Evolutionary conservation across 2,113 vertebrate genomes (phyloP).

Genomic region (Pholis gunnellus): DNA sequence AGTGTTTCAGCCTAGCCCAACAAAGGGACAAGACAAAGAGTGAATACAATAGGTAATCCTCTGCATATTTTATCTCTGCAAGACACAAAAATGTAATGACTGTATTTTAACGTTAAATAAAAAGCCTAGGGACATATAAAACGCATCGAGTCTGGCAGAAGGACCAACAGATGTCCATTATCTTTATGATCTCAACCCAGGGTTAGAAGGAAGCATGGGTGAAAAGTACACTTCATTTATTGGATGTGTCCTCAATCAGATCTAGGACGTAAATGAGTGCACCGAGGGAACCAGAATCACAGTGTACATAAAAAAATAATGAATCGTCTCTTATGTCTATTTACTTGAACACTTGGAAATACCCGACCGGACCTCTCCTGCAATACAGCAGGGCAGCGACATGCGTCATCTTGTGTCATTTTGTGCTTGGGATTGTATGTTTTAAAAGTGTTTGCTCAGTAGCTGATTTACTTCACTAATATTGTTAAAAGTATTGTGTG

Average conservation of each 20-base stretch:
- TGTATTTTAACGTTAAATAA: background rate
- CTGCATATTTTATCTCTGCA: background rate
- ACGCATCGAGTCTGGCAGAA: background rate
- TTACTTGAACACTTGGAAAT: constrained; percentile 2
- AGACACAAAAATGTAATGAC: background rate
- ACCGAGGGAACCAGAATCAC: constrained; percentile 4
- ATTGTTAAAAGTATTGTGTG: background rate
- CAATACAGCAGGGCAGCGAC: constrained; percentile 3
- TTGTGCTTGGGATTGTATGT: background rate
- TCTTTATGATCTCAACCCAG: constrained; percentile 23
- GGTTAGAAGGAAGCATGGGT: background rate
- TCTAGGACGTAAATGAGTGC: background rate
- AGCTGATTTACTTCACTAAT: background rate
- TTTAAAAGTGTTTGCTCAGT: background rate
- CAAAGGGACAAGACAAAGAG: background rate
- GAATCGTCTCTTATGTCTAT: constrained; percentile 10
- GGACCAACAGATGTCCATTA: constrained; percentile 16
- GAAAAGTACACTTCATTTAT: constrained; percentile 24
- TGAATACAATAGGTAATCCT: background rate
- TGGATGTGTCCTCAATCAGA: background rate
- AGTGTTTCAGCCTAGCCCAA: constrained; percentile 3
- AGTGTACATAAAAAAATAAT: constrained; percentile 17
- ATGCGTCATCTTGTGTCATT: background rate
- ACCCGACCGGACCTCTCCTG: background rate
- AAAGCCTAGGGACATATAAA: background rate